Percentiles rank a stretch among this genome's conserved stretches.
Evolutionary conservation across 2,888 invertebrate species (phyloP).

Genomic region (Dilophus febrilis): DNA sequence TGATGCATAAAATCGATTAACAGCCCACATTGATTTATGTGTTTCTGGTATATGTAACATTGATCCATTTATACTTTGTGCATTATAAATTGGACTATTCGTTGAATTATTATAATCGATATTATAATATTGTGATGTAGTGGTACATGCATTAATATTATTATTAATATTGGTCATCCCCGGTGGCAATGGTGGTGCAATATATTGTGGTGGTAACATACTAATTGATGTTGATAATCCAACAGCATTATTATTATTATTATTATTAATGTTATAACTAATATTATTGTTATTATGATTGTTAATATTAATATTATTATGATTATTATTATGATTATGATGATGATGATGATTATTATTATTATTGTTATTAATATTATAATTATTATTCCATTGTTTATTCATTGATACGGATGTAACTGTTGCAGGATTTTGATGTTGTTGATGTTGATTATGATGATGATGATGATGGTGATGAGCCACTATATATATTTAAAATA

Average conservation of each 20-base stretch:
- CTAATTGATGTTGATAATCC: slow-evolving; percentile 9
- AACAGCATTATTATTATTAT: no score
- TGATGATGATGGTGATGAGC: no score
- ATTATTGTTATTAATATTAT: no score
- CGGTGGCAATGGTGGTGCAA: slow-evolving; percentile 11
- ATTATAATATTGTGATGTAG: slow-evolving; percentile 4
- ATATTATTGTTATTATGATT: no score
- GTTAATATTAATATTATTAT: no score
- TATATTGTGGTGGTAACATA: slow-evolving; percentile 10
- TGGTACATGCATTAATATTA: slow-evolving; percentile 2
- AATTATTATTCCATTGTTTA: slow-evolving; percentile 8
- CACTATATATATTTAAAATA: slow-evolving; percentile 6
- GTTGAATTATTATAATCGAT: slow-evolving; percentile 9
- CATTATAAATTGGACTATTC: slow-evolving; percentile 5
- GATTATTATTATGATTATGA: no score
- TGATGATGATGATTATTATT: no score
- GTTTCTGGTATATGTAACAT: slow-evolving; percentile 12
- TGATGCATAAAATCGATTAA: slow-evolving; percentile 35
- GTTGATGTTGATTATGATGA: no score
- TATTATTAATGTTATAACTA: no score
- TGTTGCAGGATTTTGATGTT: slow-evolving; percentile 6
- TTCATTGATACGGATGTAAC: no score
- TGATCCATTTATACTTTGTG: slow-evolving; percentile 2
- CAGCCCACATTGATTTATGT: slow-evolving; percentile 15
- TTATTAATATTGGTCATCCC: slow-evolving; percentile 3